phyloP scores from a whole-genome alignment of 2,888 invertebrate species.

The Fissipunctia ypsillon region DNA sequence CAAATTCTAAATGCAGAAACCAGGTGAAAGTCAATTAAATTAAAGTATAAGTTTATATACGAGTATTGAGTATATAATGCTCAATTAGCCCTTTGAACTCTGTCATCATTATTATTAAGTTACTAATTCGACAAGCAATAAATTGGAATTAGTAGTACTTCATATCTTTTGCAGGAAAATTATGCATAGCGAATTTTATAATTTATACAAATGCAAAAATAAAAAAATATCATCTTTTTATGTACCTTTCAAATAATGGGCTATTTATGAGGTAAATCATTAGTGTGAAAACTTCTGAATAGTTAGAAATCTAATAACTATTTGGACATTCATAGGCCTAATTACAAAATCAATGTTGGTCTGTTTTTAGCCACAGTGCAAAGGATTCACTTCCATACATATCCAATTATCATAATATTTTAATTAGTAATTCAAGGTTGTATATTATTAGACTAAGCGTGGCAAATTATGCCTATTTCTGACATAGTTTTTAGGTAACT shows the following conservation, averaged over 20 bases:
- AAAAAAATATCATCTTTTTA: not conserved
- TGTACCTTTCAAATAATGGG: not conserved
- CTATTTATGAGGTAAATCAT: slow-evolving; percentile 8
- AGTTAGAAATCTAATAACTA: not conserved
- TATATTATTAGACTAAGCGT: not conserved
- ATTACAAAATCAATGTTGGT: slow-evolving; percentile 20
- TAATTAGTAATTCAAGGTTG: slow-evolving; percentile 50
- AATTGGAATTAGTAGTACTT: not conserved
- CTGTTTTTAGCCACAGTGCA: slow-evolving; percentile 41
- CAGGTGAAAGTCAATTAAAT: not conserved
- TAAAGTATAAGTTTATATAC: not conserved
- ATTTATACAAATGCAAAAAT: too few species aligned
- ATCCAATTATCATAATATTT: slow-evolving; percentile 55
- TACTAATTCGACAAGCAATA: slow-evolving; percentile 14
- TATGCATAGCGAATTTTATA: not conserved
- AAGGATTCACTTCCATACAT: slow-evolving; percentile 40
- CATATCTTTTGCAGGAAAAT: not conserved
- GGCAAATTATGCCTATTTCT: not conserved
- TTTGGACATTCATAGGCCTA: slow-evolving; percentile 21
- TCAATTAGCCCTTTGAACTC: not conserved
- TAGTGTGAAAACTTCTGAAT: not conserved
- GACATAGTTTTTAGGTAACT: not conserved
- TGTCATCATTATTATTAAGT: not conserved
- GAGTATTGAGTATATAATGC: not conserved
- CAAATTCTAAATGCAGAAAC: too few species aligned